These are phyloP conservation scores for Chrysolina haemoptera DNA, from an alignment of 2,888 invertebrate genomes.

Conservation along the genomic window DNA sequence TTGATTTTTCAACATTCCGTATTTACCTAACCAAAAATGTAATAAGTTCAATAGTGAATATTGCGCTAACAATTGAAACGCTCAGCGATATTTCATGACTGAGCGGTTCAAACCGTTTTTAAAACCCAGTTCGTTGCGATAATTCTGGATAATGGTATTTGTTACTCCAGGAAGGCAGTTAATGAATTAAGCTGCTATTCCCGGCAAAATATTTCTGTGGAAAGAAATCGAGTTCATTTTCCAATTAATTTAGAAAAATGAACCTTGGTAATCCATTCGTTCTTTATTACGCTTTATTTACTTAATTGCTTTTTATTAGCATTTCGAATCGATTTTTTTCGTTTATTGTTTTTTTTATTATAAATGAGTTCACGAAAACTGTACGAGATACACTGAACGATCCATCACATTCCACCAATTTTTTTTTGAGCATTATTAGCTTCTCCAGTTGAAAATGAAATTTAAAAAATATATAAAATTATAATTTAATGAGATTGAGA, in stretches of 20 bases:
- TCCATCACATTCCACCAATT: neutral
- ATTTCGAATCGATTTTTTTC: slow-evolving; percentile 40
- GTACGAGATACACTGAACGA: neutral
- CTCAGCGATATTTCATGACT: neutral
- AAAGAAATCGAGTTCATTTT: slow-evolving; percentile 19
- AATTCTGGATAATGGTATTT: slow-evolving; percentile 20
- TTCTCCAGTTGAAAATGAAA: no score
- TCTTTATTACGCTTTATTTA: slow-evolving; percentile 43
- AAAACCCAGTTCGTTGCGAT: slow-evolving; percentile 8
- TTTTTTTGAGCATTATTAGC: no score
- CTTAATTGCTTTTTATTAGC: slow-evolving; percentile 45
- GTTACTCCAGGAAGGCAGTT: neutral
- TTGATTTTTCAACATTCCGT: neutral
- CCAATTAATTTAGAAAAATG: slow-evolving; percentile 35
- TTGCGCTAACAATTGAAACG: neutral
- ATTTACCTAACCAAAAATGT: neutral
- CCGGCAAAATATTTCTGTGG: slow-evolving; percentile 14
- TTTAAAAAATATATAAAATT: no score
- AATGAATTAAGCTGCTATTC: slow-evolving; percentile 10
- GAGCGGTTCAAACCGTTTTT: neutral
- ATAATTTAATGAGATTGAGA: no score
- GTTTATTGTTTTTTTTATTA: slow-evolving; percentile 20
- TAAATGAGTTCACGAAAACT: neutral
- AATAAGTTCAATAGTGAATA: neutral
- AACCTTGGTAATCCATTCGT: slow-evolving; percentile 36